Base-by-base conservation (phyloP, 2,113 vertebrate genomes). In the Rhinolophus ferrumequinum region DNA sequence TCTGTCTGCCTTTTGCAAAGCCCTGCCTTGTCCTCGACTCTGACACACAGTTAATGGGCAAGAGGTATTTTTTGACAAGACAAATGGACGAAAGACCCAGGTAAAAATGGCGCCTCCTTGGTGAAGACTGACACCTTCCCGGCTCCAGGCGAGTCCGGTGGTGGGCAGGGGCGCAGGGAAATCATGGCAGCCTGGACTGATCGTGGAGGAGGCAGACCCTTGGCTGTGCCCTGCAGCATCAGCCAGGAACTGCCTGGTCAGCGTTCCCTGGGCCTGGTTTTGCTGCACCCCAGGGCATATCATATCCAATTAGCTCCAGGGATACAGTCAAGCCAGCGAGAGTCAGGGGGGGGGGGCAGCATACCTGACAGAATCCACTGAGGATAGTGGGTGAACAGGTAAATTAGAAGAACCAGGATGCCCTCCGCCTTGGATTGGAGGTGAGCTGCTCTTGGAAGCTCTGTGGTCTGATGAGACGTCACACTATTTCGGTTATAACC, bases 271-370 rank as follows among this genome's bases (percentile, higher is more conserved):
- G 60, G 50, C 70, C 90, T 79, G 72, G 22, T 87, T 97, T 95
- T 89, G 88, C 88, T 96, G 62, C 26, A 88, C 93, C 84, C 82
- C 60, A 24, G 88, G 88, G 81, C 96, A 85, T 60, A 89, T 77
- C 91, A 91, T 72, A 93, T 69, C 85, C 91, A 97, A 12, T 97
- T 94, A 96, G 93, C 77, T 96, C 95, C 54, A 73, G 66, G 93
- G 60, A 85, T 84, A 77, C 9, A 92, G 88, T 50, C 16, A 67
- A 67, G 54, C 58, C 60, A 33, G 72, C 56, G 18, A 35, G 85
- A n/a, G n/a, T n/a, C n/a, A n/a, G n/a, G n/a, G 35, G 14, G 69
- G 33, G 50, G 26, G 50, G 35, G 66, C 5, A 19, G 44, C 28
- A 4, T 2, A 52, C 28, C 72, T 75, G 88, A 67, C 95, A 97